phyloP scores from a whole-genome alignment of 1,140 invertebrate species.

The Zelostemma sp. region DNA sequence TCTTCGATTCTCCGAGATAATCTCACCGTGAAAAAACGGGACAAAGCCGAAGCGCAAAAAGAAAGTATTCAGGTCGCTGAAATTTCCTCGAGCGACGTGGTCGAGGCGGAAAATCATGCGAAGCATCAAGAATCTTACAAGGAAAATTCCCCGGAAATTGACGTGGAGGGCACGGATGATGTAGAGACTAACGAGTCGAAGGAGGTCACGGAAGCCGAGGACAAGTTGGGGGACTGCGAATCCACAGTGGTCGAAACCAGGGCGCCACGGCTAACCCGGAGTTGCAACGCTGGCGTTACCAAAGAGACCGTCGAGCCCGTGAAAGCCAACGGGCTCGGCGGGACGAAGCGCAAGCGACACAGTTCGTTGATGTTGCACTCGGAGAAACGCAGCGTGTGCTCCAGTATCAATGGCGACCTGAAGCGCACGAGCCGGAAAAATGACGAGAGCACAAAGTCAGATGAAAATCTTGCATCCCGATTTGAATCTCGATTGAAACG shows the following conservation, averaged over 20 bases:
- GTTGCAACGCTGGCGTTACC: neutral
- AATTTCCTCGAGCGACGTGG: conserved; percentile 57
- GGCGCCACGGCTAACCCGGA: conserved; percentile 6
- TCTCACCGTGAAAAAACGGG: neutral
- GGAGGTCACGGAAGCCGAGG: neutral
- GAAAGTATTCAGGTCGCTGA: conserved; percentile 61
- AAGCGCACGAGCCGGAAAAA: conserved; percentile 15
- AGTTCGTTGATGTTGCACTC: conserved; percentile 12
- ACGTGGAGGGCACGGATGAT: conserved; percentile 8
- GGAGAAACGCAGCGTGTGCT: conserved; percentile 22
- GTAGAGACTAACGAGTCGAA: neutral
- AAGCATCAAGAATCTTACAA: neutral
- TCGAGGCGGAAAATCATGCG: conserved; percentile 18
- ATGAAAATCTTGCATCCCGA: conserved; percentile 11
- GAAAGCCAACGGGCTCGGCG: conserved; percentile 10
- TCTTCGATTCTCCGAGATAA: no score
- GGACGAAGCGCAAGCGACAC: conserved; percentile 30
- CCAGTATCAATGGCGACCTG: conserved; percentile 9
- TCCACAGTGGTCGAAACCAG: neutral
- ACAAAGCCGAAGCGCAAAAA: neutral
- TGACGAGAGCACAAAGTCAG: conserved; percentile 20
- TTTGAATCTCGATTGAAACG: conserved; percentile 36
- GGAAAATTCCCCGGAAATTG: conserved; percentile 10
- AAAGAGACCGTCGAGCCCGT: conserved; percentile 16
- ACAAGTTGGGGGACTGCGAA: neutral